Evolutionary conservation across 2,797 vertebrate species (phyloP).

Genomic region (Heterohyrax brucei): DNA sequence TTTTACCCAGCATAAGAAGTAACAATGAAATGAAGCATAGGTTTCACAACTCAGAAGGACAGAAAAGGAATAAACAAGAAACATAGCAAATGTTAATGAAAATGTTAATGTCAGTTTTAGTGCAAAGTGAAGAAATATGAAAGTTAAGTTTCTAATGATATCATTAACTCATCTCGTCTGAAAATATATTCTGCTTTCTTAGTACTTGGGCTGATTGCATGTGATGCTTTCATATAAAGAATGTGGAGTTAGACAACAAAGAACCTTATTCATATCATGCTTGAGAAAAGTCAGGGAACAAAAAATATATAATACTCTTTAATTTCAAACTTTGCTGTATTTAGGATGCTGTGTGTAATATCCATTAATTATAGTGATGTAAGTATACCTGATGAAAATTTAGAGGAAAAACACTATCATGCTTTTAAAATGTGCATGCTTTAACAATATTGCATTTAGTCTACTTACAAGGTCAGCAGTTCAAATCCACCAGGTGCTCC

Average conservation of each 20-base stretch:
- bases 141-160: constrained; percentile 14
- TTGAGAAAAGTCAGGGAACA: not conserved
- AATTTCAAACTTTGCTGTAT: not conserved
- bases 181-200: not conserved
- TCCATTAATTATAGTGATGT: not conserved
- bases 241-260: not conserved
- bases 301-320: not conserved
- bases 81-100: not conserved
- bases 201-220: not conserved
- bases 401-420: not conserved
- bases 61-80: not conserved
- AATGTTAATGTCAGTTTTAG: not conserved
- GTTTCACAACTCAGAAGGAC: not conserved
- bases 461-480: not conserved
- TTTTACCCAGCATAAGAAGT: not conserved
- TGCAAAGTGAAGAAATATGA: not conserved
- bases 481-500: too few species aligned
- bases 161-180: not conserved
- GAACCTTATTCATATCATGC: not conserved
- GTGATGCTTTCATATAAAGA: not conserved
- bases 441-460: not conserved
- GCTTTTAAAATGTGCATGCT: not conserved
- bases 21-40: not conserved
- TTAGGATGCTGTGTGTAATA: not conserved
- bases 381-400: not conserved